phyloP scores from a whole-genome alignment of 2,797 vertebrate species.

The Hypotaenidia okinawae region DNA sequence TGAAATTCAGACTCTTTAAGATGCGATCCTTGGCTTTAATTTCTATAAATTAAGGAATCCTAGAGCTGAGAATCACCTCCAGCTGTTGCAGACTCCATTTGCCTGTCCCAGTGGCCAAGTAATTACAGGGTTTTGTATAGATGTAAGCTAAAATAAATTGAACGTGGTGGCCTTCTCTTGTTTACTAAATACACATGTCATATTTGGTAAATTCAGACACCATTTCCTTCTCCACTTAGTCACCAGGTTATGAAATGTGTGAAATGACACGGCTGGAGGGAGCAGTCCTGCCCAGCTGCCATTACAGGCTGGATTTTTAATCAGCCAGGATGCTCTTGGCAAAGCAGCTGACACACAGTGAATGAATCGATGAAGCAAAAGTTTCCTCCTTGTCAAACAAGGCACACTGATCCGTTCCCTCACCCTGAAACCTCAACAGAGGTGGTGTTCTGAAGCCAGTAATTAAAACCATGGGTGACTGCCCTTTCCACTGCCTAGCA shows the following conservation, averaged over 20 bases:
- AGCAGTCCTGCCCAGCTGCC: background rate
- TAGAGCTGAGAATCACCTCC: background rate
- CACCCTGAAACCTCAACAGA: background rate
- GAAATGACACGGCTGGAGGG: background rate
- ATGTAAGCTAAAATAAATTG: background rate
- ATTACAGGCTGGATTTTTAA: slow-evolving; percentile 16
- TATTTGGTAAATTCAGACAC: background rate
- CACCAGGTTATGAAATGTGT: slow-evolving; percentile 26
- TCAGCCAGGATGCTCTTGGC: background rate
- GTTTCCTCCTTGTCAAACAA: background rate
- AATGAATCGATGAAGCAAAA: background rate
- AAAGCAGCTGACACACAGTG: background rate
- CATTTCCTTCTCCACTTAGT: slow-evolving; percentile 31
- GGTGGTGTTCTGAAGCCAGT: background rate
- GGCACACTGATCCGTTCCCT: background rate
- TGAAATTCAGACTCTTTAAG: background rate
- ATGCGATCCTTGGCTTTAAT: background rate
- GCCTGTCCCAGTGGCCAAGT: background rate
- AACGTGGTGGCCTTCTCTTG: background rate
- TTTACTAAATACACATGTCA: background rate
- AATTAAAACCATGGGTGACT: background rate
- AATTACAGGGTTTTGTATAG: background rate
- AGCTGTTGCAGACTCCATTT: background rate
- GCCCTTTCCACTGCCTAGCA: background rate
- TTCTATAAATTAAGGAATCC: background rate